Conservation (phyloP, 2,113 vertebrate genomes). For the Sardina pilchardus region DNA sequence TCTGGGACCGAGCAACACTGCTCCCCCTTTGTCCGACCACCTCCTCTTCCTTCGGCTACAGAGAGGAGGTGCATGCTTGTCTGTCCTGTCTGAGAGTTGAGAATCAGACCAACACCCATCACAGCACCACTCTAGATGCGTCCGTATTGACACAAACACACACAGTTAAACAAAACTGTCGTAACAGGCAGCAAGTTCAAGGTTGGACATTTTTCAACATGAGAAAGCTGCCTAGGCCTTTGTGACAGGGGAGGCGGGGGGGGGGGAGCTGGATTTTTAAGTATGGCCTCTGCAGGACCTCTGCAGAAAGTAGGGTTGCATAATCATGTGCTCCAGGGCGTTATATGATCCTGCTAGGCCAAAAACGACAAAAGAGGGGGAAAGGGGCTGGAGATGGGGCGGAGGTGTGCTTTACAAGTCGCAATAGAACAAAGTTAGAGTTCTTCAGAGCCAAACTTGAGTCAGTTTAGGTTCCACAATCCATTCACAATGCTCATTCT, state of each 20-base stretch:
- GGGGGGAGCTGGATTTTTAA: neutral
- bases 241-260: neutral
- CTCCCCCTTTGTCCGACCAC: neutral
- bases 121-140: neutral
- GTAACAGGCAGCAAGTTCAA: neutral
- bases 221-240: neutral
- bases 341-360: conserved; percentile 34
- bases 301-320: conserved; percentile 1
- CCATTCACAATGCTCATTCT: neutral
- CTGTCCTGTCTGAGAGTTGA: neutral
- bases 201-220: neutral
- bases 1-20: neutral
- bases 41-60: neutral
- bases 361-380: neutral
- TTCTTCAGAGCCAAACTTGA: neutral
- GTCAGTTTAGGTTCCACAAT: neutral
- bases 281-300: neutral
- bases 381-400: neutral
- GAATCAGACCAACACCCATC: neutral
- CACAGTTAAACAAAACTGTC: neutral
- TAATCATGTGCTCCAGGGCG: conserved; percentile 35
- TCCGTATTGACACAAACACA: neutral
- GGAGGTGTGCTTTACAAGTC: neutral
- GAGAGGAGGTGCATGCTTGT: neutral
- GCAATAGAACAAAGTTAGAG: neutral